Conservation (phyloP, 2,888 invertebrate species). For the Mesochorus sp. region DNA sequence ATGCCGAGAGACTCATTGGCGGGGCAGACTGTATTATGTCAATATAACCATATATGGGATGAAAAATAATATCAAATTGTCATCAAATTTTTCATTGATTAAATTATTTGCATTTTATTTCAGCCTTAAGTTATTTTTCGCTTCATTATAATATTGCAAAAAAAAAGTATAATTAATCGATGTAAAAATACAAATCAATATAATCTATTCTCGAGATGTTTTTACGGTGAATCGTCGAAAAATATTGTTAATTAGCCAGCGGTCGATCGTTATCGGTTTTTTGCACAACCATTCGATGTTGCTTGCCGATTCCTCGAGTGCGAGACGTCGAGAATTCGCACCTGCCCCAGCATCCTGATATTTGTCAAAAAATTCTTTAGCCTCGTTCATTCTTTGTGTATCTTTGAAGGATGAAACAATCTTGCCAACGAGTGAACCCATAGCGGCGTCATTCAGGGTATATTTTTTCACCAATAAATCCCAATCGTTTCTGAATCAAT, state of each 20-base stretch:
- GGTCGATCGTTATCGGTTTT: slow-evolving; percentile 44
- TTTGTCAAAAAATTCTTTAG: slow-evolving; percentile 51
- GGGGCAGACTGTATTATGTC: no score
- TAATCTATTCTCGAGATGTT: neutral
- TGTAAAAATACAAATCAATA: neutral
- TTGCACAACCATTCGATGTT: slow-evolving; percentile 55
- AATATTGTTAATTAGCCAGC: slow-evolving; percentile 45
- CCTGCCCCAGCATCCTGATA: slow-evolving; percentile 59
- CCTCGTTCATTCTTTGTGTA: slow-evolving; percentile 35
- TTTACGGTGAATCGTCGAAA: neutral
- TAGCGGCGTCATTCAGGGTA: slow-evolving; percentile 56
- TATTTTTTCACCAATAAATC: slow-evolving; percentile 51
- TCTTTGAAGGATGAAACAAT: slow-evolving; percentile 58
- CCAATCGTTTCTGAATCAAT: slow-evolving; percentile 49
- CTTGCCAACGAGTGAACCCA: slow-evolving; percentile 57
- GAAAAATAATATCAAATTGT: no score
- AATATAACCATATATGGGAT: no score
- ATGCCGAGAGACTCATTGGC: neutral
- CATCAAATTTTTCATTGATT: no score
- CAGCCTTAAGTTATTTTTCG: no score
- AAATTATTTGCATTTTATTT: no score
- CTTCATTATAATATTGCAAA: neutral
- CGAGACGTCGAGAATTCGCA: slow-evolving; percentile 45
- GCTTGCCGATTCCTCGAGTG: slow-evolving; percentile 56
- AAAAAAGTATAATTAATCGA: neutral